Conservation (phyloP, 2,888 invertebrate genomes). For the Tetragnatha montana region DNA sequence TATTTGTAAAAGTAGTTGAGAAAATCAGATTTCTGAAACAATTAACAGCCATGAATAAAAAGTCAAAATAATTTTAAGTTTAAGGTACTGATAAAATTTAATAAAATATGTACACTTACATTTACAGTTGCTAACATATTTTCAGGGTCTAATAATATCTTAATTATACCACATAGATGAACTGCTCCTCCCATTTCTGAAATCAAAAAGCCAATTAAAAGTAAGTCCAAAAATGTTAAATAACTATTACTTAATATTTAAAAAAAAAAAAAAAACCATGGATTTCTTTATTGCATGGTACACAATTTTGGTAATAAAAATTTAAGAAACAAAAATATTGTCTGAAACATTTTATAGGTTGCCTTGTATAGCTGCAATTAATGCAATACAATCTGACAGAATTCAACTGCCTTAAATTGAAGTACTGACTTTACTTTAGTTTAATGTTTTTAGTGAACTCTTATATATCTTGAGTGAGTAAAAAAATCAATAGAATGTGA, state of each 20-base stretch:
- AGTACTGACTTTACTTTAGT: no score
- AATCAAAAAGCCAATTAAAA: conserved; percentile 15
- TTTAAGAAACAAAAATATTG: no score
- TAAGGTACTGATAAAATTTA: neutral
- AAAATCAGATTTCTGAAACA: conserved; percentile 89
- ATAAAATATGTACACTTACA: conserved; percentile 74
- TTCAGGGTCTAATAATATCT: conserved; percentile 95
- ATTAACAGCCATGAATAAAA: conserved; percentile 33
- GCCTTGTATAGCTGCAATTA: no score
- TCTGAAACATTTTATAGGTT: no score
- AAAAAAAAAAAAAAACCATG: no score
- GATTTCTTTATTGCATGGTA: no score
- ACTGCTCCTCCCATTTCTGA: conserved; percentile 95
- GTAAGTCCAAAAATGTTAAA: neutral
- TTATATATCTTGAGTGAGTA: no score
- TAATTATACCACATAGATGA: conserved; percentile 94
- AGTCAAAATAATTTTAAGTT: neutral
- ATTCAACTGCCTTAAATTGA: no score
- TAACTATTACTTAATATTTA: neutral
- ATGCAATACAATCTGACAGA: no score
- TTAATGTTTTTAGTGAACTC: no score
- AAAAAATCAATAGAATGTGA: no score
- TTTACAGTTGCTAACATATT: conserved; percentile 96
- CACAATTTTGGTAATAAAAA: no score
- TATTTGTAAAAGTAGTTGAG: conserved; percentile 98